Evolutionary conservation across 2,113 vertebrate genomes (phyloP), one percentile per base, ranked within the genome.

Genomic region (Otus sunia): DNA sequence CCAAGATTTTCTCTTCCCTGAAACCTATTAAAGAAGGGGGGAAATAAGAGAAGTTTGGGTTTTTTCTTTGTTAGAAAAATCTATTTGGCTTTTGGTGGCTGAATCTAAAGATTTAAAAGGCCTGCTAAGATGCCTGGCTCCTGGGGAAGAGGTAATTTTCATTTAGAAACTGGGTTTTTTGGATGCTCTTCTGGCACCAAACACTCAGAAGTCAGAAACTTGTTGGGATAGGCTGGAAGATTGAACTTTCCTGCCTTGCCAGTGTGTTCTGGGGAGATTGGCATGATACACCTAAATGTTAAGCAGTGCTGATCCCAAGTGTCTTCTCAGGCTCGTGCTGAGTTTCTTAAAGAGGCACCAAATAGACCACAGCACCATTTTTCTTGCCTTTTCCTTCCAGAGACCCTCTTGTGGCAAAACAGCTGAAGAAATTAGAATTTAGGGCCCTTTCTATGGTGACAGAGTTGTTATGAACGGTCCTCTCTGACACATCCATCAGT

Each of bases 161-260:
- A 8, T 21, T 58, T 59, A 59, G 69, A 45, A 88, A 49, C 10
- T 27, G 32, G 4, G 2, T 1, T 45, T 45, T 92, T 85, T 71
- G 18, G 32, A 4, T 36, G 20, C 11, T 68, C 7, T 41, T 37
- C 34, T 94, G 77, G 13, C 16, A 30, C 19, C 0, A 0, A 59
- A 21, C 8, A 0, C 34, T 75, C 12, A 5, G 7, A 26, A 56
- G n/a, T 30, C 30, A 55, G 53, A 30, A 89, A 19, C 34, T 27
- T 16, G 3, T 25, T 0, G 0, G 3, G 23, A 9, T 47, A 21
- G 8, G 9, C 2, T 17, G 10, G 36, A 72, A 11, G 27, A 36
- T 20, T 15, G 9, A 75, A 34, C 7, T 63, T 13, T 79, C 10
- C 32, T 47, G 37, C 60, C 64, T 50, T 89, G 59, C 5, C 34